Evolutionary conservation across 2,113 vertebrate species (phyloP).

Genomic region (Rhadina sibilatrix): DNA sequence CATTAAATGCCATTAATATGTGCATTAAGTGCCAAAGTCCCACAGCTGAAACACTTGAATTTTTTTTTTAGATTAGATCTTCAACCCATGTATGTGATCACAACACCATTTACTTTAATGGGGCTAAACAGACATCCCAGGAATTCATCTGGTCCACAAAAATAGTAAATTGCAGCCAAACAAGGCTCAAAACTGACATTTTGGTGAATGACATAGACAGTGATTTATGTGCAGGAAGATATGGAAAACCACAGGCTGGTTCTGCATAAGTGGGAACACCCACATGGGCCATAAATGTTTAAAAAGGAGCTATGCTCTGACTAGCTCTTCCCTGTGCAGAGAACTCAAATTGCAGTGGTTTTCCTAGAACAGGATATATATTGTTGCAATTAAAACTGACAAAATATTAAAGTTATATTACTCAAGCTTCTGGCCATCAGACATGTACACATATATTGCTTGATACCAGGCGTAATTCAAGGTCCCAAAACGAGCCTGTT

Average conservation of each 20-base stretch:
- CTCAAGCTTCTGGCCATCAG: neutral
- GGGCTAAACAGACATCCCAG: neutral
- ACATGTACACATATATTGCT: fast-evolving
- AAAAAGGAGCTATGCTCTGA: neutral
- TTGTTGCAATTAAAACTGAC: neutral
- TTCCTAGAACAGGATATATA: neutral
- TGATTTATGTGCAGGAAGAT: neutral
- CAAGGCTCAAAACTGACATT: neutral
- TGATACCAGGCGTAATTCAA: neutral
- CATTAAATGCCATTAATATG: constrained; percentile 27
- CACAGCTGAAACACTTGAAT: neutral
- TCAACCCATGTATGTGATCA: neutral
- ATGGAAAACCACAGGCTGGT: neutral
- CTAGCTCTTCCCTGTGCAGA: neutral
- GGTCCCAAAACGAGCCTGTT: neutral
- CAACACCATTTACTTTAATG: neutral
- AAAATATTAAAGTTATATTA: neutral
- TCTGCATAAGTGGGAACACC: neutral
- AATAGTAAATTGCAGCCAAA: neutral
- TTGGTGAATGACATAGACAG: neutral
- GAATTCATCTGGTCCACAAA: neutral
- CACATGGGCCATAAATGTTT: neutral
- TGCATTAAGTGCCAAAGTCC: neutral
- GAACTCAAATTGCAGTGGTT: neutral
- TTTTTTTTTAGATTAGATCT: neutral